Evolutionary conservation across 2,888 invertebrate genomes (phyloP).

Genomic region (Empis stercorea): DNA sequence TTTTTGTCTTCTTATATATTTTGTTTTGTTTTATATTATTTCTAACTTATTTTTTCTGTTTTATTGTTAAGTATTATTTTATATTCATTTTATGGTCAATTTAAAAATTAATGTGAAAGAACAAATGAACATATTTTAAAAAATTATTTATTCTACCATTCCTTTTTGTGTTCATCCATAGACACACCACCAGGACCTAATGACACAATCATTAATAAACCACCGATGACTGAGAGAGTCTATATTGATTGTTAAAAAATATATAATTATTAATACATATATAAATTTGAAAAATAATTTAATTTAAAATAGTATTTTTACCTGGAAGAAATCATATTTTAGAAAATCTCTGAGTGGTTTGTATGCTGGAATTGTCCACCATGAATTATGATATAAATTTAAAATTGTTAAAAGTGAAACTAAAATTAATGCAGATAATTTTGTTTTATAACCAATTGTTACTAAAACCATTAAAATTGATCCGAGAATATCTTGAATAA

Average conservation of each 20-base stretch:
- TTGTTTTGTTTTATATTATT: too few species aligned
- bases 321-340: slow-evolving; percentile 99
- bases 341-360: slow-evolving; percentile 97
- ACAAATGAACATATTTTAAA: too few species aligned
- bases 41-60: too few species aligned
- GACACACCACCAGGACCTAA: slow-evolving; percentile 97
- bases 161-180: slow-evolving; percentile 99
- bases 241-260: slow-evolving; percentile 52
- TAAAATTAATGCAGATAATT: slow-evolving; percentile 88
- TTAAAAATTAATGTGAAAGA: too few species aligned
- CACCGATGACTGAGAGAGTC: slow-evolving; percentile 97
- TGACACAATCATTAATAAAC: slow-evolving; percentile 94
- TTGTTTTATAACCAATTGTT: slow-evolving; percentile 96
- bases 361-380: slow-evolving; percentile 93
- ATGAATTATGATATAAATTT: slow-evolving; percentile 96
- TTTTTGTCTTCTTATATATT: too few species aligned
- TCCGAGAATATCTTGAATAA: slow-evolving; percentile 84
- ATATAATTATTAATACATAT: not conserved
- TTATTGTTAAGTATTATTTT: too few species aligned
- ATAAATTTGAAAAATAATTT: not conserved
- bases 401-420: slow-evolving; percentile 77
- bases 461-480: slow-evolving; percentile 91
- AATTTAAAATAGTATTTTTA: slow-evolving; percentile 31
- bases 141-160: slow-evolving; percentile 41
- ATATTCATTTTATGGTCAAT: too few species aligned